Percentiles rank a stretch among this genome's conserved stretches.
phyloP scores from a whole-genome alignment of 1,140 invertebrate species.

The Aphelinus certus region DNA sequence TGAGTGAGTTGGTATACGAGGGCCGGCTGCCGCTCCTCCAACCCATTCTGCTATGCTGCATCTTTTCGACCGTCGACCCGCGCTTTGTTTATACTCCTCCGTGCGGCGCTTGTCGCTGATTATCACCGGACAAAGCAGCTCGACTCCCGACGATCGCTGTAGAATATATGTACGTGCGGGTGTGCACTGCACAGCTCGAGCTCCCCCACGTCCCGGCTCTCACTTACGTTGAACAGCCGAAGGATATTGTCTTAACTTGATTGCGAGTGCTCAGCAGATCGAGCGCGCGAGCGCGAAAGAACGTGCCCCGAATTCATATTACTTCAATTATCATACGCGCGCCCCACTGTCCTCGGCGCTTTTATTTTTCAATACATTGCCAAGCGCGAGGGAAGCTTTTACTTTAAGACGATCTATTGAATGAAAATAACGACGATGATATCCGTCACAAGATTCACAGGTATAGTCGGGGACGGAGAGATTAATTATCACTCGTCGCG shows the following conservation, averaged over 20 bases:
- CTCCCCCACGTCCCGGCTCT: conserved; percentile 11
- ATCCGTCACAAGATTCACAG: too few relatives aligned
- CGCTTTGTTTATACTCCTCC: background rate
- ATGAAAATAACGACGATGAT: conserved; percentile 7
- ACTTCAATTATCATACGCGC: conserved; percentile 26
- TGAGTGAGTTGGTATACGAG: conserved; percentile 27
- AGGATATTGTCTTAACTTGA: conserved; percentile 38
- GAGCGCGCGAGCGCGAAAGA: conserved; percentile 32
- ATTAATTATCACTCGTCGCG: too few relatives aligned
- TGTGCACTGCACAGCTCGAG: background rate
- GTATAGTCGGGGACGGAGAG: too few relatives aligned
- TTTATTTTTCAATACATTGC: background rate
- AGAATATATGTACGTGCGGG: background rate
- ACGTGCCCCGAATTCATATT: conserved; percentile 30
- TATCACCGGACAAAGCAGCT: background rate
- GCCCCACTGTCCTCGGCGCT: background rate
- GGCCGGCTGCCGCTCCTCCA: too few relatives aligned
- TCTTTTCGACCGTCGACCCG: background rate
- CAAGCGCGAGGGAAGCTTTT: background rate
- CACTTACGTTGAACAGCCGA: conserved; percentile 18
- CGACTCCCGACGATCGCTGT: background rate
- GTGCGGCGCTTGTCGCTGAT: background rate
- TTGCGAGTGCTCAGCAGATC: conserved; percentile 20
- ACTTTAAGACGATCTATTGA: background rate
- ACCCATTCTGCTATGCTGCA: background rate